These are phyloP conservation scores for Amiota communis DNA, from an alignment of 2,888 invertebrate species.

Conservation along the genomic window DNA sequence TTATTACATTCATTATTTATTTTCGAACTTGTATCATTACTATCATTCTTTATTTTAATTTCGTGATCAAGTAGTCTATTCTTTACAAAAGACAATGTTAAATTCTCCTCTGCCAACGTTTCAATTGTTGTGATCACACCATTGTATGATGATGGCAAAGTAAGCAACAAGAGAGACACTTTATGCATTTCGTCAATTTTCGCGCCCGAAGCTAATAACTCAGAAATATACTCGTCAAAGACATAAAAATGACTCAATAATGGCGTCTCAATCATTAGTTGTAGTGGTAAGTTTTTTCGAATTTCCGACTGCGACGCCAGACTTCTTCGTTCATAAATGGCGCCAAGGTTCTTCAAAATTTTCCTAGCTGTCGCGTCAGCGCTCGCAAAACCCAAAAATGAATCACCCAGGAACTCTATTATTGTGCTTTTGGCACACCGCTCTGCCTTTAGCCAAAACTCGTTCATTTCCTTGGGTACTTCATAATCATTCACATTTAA, in stretches of 20 bases:
- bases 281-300: not conserved
- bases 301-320: not conserved
- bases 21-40: not conserved
- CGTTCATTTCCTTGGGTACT: not conserved
- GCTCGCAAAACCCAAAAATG: not conserved
- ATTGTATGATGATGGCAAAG: not conserved
- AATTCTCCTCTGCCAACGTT: not conserved
- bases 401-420: not conserved
- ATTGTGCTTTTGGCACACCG: not conserved
- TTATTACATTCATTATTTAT: no score
- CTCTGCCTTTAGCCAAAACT: not conserved
- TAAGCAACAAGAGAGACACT: not conserved
- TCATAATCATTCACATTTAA: not conserved
- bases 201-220: not conserved
- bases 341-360: not conserved
- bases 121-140: not conserved
- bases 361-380: not conserved
- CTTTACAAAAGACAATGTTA: conserved; percentile 66
- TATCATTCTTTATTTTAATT: conserved; percentile 28
- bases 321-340: conserved; percentile 3
- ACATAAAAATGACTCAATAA: not conserved
- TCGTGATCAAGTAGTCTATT: conserved; percentile 39
- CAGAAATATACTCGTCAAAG: not conserved
- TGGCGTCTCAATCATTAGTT: conserved; percentile 6
- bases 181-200: conserved; percentile 9